A percentile compares a stretch with the other conserved stretches of the same genome.
Conservation (phyloP, 2,113 vertebrate genomes). For the Phalacrocorax aristotelis region DNA sequence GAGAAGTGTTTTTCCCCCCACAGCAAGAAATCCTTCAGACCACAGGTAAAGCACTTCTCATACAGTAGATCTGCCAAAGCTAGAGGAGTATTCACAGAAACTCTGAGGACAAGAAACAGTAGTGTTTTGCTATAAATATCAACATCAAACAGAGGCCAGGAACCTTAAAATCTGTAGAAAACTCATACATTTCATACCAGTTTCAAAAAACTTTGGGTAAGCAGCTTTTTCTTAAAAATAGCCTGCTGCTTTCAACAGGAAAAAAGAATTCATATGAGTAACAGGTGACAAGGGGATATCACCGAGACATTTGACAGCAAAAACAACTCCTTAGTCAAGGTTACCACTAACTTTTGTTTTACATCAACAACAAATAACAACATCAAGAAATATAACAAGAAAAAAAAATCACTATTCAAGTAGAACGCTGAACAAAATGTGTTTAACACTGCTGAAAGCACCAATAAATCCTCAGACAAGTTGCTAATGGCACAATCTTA, state of each 20-base stretch:
- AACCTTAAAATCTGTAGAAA: neutral
- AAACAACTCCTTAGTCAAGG: neutral
- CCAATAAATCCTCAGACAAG: neutral
- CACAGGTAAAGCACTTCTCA: neutral
- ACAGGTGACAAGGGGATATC: neutral
- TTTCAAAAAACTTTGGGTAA: neutral
- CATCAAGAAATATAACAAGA: neutral
- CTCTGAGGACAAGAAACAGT: neutral
- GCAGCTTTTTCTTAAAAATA: neutral
- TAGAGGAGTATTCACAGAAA: neutral
- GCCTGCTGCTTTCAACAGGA: neutral
- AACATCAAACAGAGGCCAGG: neutral
- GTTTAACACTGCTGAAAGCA: neutral
- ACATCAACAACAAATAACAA: neutral
- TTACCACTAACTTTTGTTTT: neutral
- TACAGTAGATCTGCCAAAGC: neutral
- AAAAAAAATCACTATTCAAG: neutral
- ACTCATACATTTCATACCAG: neutral
- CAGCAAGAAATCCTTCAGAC: neutral
- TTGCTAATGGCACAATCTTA: neutral
- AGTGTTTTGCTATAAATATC: neutral
- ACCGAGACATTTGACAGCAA: neutral
- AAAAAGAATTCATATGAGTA: neutral
- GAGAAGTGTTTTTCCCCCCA: neutral
- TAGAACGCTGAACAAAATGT: neutral